Evolutionary conservation across 2,888 invertebrate species (phyloP), one percentile per base, ranked within the genome.

Genomic region (Pharmacophagus antenor): DNA sequence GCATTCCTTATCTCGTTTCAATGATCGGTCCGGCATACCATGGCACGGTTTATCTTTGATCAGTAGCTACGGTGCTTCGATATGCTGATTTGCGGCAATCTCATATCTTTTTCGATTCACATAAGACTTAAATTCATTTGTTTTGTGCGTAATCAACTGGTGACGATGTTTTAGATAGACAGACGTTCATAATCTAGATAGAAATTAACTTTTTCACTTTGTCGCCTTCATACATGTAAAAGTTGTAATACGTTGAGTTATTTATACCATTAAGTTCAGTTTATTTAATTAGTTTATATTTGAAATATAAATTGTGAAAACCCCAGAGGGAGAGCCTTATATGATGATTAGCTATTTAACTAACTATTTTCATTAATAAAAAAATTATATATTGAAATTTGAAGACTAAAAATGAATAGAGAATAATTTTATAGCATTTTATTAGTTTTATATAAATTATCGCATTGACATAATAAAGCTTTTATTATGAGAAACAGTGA

Each of bases 11-110:
- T 65, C 65, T 63, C 20, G 31, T 58, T 63, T 49, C 56, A 58
- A 61, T 65, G 56, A 62, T 65, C 62, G 58, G 56, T 62, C 53
- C 56, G 63, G 47, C 57, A 63, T 63, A 62, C 65, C 63, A 18
- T 50, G 47, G 47, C 51, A 25, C 50, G 55, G 21, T 55, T 57
- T 60, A 60, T 60, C 60, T 52, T 23, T 46, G 52, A 61, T 61
- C 61, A 58, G 61, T 60, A 58, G 61, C 46, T 56, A 41, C 37
- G 22, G 56, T 51, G 50, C 55, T 42, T 49, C 21, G 25, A 49
- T 46, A 31, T 44, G 21, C 49, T 59, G 54, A 17, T 10, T 31
- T 5, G 7, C 20, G 17, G 18, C 21, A 55, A n/a, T 18, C 6
- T 10, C 8, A 6, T 12, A 23, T 22, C 44, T 31, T 37, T 3